Percentiles rank a stretch among this genome's conserved stretches.
Evolutionary conservation across 2,797 vertebrate species (phyloP).

Genomic region (Oryzias dopingdopingensis): DNA sequence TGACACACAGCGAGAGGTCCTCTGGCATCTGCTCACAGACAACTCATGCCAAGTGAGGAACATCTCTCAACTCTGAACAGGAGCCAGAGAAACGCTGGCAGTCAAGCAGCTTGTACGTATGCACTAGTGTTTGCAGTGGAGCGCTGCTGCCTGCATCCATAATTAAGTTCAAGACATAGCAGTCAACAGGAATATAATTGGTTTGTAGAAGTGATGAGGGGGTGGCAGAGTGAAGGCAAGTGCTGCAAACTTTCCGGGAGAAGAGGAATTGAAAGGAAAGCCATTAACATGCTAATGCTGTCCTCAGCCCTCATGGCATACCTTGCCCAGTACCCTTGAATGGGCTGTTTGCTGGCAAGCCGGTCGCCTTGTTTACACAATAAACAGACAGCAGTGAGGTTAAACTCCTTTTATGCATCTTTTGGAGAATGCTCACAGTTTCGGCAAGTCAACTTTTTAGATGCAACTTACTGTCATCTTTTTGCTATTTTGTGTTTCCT

Average conservation of each 20-base stretch:
- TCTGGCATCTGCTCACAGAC: slow-evolving; percentile 40
- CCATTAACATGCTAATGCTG: slow-evolving; percentile 81
- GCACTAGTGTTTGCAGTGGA: slow-evolving; percentile 43
- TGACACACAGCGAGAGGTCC: slow-evolving; percentile 42
- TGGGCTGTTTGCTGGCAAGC: slow-evolving; percentile 60
- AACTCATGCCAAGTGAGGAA: slow-evolving; percentile 40
- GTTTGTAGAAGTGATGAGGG: slow-evolving; percentile 26
- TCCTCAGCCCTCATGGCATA: slow-evolving; percentile 59
- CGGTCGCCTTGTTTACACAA: slow-evolving; percentile 75
- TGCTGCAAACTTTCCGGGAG: slow-evolving; percentile 51
- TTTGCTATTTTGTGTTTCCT: slow-evolving; percentile 70
- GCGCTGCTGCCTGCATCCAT: slow-evolving; percentile 56
- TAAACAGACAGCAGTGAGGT: slow-evolving; percentile 76
- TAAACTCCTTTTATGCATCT: slow-evolving; percentile 63
- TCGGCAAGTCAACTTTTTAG: slow-evolving; percentile 51
- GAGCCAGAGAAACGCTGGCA: slow-evolving; percentile 43
- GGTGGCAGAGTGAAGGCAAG: slow-evolving; percentile 17
- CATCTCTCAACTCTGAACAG: slow-evolving; percentile 50
- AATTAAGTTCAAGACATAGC: slow-evolving; percentile 57
- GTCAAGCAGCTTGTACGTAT: slow-evolving; percentile 39
- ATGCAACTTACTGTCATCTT: slow-evolving; percentile 50
- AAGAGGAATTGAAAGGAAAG: slow-evolving; percentile 49
- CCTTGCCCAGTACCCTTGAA: slow-evolving; percentile 47
- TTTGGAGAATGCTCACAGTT: slow-evolving; percentile 45
- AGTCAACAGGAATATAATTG: slow-evolving; percentile 66